These are phyloP conservation scores for Pogonocichla stellata DNA, from an alignment of 2,113 vertebrate genomes.

Conservation along the genomic window DNA sequence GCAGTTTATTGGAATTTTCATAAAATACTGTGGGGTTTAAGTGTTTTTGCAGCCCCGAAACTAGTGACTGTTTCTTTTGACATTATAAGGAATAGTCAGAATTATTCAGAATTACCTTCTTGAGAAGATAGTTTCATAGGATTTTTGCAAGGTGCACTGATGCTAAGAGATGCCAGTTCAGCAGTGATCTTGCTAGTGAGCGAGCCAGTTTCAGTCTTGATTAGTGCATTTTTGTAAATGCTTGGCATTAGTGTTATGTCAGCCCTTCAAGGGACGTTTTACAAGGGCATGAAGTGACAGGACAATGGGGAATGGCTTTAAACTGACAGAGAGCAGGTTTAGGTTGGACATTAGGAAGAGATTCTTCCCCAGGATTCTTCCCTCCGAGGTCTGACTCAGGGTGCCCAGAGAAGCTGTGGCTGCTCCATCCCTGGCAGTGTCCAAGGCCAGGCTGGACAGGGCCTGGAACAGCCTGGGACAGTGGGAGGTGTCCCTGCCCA, in stretches of 20 bases:
- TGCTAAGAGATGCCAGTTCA: not conserved
- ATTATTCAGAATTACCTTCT: not conserved
- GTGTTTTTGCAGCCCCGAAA: not conserved
- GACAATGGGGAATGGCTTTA: not conserved
- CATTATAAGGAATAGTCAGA: not conserved
- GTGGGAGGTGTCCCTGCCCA: not conserved
- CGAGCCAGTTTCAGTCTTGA: not conserved
- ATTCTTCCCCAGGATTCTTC: not conserved
- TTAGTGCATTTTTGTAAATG: not conserved
- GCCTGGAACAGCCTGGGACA: not conserved
- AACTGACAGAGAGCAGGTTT: not conserved
- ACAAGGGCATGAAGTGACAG: not conserved
- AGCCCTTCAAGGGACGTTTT: not conserved
- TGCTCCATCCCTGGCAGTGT: not conserved
- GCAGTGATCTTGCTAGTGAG: not conserved
- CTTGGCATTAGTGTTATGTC: not conserved
- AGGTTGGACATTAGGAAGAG: not conserved
- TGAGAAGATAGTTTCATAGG: not conserved
- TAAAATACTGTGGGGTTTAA: not conserved
- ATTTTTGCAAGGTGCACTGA: not conserved
- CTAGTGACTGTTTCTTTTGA: not conserved
- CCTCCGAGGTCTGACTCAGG: not conserved
- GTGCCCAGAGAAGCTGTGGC: not conserved
- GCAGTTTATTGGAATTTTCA: not conserved
- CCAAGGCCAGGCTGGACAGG: rapidly evolving